A percentile compares a stretch with the other conserved stretches of the same genome.
These are phyloP conservation scores for Seriola rivoliana DNA, from an alignment of 2,113 vertebrate genomes.

Conservation along the genomic window DNA sequence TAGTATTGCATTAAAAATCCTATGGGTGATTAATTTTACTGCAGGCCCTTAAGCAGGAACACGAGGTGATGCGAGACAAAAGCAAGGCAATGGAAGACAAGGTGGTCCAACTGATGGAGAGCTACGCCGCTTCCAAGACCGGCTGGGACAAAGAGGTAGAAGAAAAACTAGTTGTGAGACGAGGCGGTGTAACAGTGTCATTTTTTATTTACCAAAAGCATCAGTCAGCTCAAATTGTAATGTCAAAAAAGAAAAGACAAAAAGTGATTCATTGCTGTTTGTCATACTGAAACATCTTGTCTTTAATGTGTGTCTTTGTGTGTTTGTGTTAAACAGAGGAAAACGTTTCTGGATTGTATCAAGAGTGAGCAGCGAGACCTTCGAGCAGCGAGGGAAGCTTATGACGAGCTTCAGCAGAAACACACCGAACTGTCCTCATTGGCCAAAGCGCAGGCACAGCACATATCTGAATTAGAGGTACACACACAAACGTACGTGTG, in stretches of 20 bases:
- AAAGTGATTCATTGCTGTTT: not conserved
- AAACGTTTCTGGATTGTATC: constrained; percentile 76
- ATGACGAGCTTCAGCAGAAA: constrained; percentile 74
- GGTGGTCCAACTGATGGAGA: constrained; percentile 89
- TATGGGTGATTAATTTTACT: constrained; percentile 99
- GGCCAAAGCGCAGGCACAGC: constrained; percentile 62
- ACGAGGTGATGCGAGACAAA: constrained; percentile 92
- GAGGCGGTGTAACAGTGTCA: not conserved
- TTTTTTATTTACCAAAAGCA: not conserved
- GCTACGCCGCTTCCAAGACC: constrained; percentile 83
- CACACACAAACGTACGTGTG: constrained; percentile 11
- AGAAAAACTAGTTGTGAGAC: not conserved
- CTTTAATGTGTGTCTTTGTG: constrained; percentile 26
- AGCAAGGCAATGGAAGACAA: constrained; percentile 90
- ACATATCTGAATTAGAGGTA: constrained; percentile 77
- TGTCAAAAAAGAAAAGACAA: not conserved
- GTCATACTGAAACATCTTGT: not conserved
- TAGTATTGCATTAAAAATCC: constrained; percentile 99
- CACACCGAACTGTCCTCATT: constrained; percentile 61
- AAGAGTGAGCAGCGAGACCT: constrained; percentile 80
- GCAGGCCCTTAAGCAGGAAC: constrained; percentile 97
- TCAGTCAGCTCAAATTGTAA: not conserved
- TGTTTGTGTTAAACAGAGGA: constrained; percentile 79
- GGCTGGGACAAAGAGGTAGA: constrained; percentile 90
- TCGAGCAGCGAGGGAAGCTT: constrained; percentile 76